Conservation (phyloP, 2,797 vertebrate genomes). For the Oreonectes daqikongensis region DNA sequence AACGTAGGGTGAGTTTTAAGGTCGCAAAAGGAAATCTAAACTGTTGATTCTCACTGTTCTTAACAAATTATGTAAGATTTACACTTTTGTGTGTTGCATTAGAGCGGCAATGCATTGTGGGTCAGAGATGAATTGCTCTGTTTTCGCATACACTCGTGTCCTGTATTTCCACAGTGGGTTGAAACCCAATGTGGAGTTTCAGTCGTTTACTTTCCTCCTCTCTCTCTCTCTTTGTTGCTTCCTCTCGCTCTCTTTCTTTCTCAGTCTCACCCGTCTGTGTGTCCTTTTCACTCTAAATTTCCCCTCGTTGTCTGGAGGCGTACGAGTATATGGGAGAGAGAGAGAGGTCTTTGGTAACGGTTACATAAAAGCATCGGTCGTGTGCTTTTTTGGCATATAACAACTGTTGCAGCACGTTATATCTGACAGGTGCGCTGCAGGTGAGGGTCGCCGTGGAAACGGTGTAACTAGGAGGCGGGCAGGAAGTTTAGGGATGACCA, state of each 20-base stretch:
- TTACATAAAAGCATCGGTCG: constrained; percentile 57
- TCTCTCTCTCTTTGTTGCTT: constrained; percentile 17
- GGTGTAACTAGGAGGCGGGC: constrained; percentile 35
- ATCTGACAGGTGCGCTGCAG: constrained; percentile 55
- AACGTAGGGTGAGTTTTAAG: too few species aligned
- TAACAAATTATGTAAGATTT: too few species aligned
- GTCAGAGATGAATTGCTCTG: neutral
- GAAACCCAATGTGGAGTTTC: constrained; percentile 31
- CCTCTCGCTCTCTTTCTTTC: constrained; percentile 27
- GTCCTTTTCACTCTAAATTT: constrained; percentile 44
- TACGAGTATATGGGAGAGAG: constrained; percentile 24
- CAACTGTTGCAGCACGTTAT: constrained; percentile 57
- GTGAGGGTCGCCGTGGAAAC: constrained; percentile 51
- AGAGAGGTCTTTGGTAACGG: constrained; percentile 50
- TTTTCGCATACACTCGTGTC: constrained; percentile 12
- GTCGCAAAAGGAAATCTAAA: too few species aligned
- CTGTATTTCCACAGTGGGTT: constrained; percentile 52
- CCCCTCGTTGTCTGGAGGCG: constrained; percentile 48
- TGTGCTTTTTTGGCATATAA: constrained; percentile 12
- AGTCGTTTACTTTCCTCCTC: constrained; percentile 47
- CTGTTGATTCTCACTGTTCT: too few species aligned
- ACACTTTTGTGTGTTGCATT: too few species aligned
- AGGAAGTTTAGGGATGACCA: constrained; percentile 65
- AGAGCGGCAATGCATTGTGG: neutral
- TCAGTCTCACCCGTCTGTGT: constrained; percentile 13